A percentile compares a stretch with the other conserved stretches of the same genome.
Evolutionary conservation across 1,140 invertebrate species (phyloP).

Genomic region (Ganaspis sp.): DNA sequence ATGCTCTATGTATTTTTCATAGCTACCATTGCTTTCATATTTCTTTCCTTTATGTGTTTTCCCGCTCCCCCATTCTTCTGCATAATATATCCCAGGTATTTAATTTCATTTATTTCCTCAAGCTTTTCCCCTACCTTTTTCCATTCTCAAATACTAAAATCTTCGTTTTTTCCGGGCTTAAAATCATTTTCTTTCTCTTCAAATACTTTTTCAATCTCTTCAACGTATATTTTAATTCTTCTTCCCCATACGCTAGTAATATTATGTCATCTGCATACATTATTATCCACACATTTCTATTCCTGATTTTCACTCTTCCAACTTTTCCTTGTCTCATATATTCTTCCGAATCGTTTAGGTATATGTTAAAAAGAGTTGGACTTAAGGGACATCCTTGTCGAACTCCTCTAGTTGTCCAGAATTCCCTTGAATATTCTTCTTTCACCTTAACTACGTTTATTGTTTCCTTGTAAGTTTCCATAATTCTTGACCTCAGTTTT

Average conservation of each 20-base stretch:
- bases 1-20: background rate
- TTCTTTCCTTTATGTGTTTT: background rate
- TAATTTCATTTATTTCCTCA: background rate
- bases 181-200: constrained; percentile 28
- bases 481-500: background rate
- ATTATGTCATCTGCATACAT: constrained; percentile 32
- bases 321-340: constrained; percentile 27
- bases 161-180: too few relatives aligned
- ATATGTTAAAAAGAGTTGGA: constrained; percentile 61
- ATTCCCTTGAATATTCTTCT: background rate
- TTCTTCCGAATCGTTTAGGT: constrained; percentile 40
- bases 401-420: background rate
- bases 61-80: background rate
- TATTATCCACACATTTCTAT: too few relatives aligned
- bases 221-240: constrained; percentile 6
- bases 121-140: background rate
- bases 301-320: too few relatives aligned
- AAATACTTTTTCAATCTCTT: constrained; percentile 13
- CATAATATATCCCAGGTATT: background rate
- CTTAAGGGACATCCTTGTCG: constrained; percentile 1
- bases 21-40: background rate
- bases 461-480: too few relatives aligned
- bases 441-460: too few relatives aligned
- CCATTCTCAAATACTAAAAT: background rate
- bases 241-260: background rate